These are phyloP conservation scores for Pseudorhombus dupliciocellatus DNA, from an alignment of 2,113 vertebrate species.

Conservation along the genomic window DNA sequence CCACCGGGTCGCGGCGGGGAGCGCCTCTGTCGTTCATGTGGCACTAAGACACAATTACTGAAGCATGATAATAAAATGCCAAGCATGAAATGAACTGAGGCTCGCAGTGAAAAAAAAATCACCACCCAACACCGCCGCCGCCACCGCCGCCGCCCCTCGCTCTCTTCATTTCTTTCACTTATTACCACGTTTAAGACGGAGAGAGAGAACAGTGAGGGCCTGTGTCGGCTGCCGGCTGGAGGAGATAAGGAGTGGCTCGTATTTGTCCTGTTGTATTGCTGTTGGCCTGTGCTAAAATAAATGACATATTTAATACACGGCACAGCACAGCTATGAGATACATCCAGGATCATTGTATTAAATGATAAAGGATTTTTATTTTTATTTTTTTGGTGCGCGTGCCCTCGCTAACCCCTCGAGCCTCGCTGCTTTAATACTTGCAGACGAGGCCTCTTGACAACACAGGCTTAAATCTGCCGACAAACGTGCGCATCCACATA, in stretches of 20 bases:
- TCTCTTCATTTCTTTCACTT: slow-evolving; percentile 1
- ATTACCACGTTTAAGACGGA: slow-evolving; percentile 41
- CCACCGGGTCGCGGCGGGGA: slow-evolving; percentile 3
- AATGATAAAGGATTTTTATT: slow-evolving; percentile 22
- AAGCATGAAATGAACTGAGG: slow-evolving; percentile 78
- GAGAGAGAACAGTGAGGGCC: slow-evolving; percentile 10
- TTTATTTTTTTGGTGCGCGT: neutral
- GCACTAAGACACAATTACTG: slow-evolving; percentile 54
- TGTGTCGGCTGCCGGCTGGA: slow-evolving; percentile 1
- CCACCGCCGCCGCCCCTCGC: slow-evolving; percentile 7
- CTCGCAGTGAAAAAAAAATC: slow-evolving; percentile 68
- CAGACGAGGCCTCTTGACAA: slow-evolving; percentile 37
- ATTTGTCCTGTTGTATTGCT: slow-evolving; percentile 28
- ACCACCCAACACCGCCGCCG: slow-evolving; percentile 4
- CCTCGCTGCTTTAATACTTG: slow-evolving; percentile 22
- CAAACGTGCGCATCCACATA: slow-evolving; percentile 27
- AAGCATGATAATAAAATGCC: slow-evolving; percentile 72
- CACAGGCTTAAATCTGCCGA: slow-evolving; percentile 37
- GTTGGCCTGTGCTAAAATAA: slow-evolving; percentile 39
- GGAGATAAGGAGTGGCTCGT: slow-evolving; percentile 23
- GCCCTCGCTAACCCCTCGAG: slow-evolving; percentile 17
- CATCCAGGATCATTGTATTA: slow-evolving; percentile 25
- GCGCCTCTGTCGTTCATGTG: slow-evolving; percentile 22
- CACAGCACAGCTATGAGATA: slow-evolving; percentile 4
- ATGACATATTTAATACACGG: slow-evolving; percentile 22